phyloP scores from a whole-genome alignment of 2,888 invertebrate species.

The Drosophila hamatofila region DNA sequence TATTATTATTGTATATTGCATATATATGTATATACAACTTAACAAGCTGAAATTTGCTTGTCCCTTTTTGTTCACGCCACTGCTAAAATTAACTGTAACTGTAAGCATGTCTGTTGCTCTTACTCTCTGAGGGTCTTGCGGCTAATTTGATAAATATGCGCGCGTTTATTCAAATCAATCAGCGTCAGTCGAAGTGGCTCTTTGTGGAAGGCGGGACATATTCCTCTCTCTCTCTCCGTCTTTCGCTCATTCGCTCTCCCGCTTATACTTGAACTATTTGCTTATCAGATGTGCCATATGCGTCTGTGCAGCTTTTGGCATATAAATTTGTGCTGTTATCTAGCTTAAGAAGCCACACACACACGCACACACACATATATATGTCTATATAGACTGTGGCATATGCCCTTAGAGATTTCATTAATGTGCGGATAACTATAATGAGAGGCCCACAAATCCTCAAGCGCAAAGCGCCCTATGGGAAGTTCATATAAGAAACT shows the following conservation, averaged over 20 bases:
- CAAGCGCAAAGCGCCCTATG: slow-evolving; percentile 9
- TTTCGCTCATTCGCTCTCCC: not conserved
- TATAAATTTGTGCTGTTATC: slow-evolving; percentile 62
- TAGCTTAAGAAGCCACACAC: slow-evolving; percentile 25
- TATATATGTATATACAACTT: not conserved
- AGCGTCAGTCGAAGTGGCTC: slow-evolving; percentile 64
- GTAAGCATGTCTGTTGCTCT: slow-evolving; percentile 25
- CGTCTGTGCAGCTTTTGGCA: slow-evolving; percentile 59
- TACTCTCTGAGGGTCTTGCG: slow-evolving; percentile 54
- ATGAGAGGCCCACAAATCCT: slow-evolving; percentile 50
- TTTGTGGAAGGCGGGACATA: not conserved
- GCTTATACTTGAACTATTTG: slow-evolving; percentile 9
- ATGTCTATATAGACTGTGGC: too few relatives aligned
- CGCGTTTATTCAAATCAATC: slow-evolving; percentile 82
- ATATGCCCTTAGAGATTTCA: slow-evolving; percentile 63
- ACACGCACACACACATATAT: slow-evolving; percentile 13
- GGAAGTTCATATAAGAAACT: slow-evolving; percentile 22
- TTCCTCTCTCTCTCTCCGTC: not conserved
- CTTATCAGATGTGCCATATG: slow-evolving; percentile 51
- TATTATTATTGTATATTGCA: not conserved
- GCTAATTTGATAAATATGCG: slow-evolving; percentile 81
- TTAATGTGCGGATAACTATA: slow-evolving; percentile 77
- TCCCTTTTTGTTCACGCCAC: slow-evolving; percentile 14
- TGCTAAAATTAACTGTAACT: slow-evolving; percentile 23
- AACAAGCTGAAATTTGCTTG: not conserved